Evolutionary conservation across 2,113 vertebrate species (phyloP), one percentile per base, ranked within the genome.

Genomic region (Seriola aureovittata): DNA sequence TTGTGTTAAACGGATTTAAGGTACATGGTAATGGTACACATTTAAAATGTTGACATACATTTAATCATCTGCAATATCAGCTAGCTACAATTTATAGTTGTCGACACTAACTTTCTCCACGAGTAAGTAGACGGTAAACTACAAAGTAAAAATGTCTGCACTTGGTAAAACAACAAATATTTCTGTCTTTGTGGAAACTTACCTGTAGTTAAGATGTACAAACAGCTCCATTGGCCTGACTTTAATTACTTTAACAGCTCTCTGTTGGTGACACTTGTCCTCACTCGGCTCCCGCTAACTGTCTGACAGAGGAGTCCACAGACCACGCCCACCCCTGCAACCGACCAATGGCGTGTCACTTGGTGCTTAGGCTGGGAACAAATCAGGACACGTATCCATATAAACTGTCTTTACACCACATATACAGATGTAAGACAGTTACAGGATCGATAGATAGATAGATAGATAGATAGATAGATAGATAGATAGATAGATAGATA

Each of bases 281-380:
- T 29, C 23, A 4, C 1, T 12, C 3, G 1, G n/a, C 34, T 48
- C 3, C 34, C 2, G 25, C 67, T 32, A 36, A 36, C 40, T 10
- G 6, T 17, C 12, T 10, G 1, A 52, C 52, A 16, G 25, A 6
- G 12, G 6, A 1, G 4, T 7, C 14, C 0, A 11, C 5, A 60
- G 60, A 8, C 76, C 84, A 85, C 89, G 82, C 91, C 91, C 71
- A 71, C 63, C 1, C 0, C 10, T 0, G 29, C 12, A 21, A 19
- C 23, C 1, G 17, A 66, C 82, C 86, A 88, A 86, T 84, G 23
- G 42, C 8, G 23, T 48, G 58, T 11, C 66, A 17, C 3, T 2
- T 4, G 14, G 42, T 2, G 5, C 2, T 17, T 9, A 6, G 3
- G 0, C 0, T 38, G 12, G 1, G 1, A 57, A 57, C 82, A 75